Percentiles rank a stretch among this genome's conserved stretches.
phyloP scores from a whole-genome alignment of 2,797 vertebrate genomes.

The Chromobotia macracanthus region DNA sequence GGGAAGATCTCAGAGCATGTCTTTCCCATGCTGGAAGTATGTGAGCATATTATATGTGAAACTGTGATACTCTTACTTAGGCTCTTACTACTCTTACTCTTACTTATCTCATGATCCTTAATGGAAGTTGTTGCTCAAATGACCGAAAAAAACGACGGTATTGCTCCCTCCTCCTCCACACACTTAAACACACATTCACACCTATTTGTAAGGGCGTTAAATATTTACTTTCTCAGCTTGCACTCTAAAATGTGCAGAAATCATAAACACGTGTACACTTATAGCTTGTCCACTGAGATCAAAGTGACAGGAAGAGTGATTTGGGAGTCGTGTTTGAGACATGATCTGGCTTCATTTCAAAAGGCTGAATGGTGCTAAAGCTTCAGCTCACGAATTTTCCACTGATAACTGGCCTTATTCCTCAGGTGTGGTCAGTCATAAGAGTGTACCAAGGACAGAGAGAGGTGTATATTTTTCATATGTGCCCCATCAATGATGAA shows the following conservation, averaged over 20 bases:
- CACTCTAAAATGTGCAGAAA: slow-evolving; percentile 39
- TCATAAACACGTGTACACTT: slow-evolving; percentile 50
- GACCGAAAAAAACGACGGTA: background rate
- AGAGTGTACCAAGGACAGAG: background rate
- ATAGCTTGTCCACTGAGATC: slow-evolving; percentile 65
- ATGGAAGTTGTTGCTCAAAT: slow-evolving; percentile 23
- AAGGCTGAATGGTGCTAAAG: slow-evolving; percentile 70
- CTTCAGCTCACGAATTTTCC: slow-evolving; percentile 67
- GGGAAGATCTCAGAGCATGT: slow-evolving; percentile 71
- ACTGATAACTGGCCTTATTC: slow-evolving; percentile 52
- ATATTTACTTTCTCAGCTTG: slow-evolving; percentile 37
- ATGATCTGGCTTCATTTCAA: slow-evolving; percentile 76
- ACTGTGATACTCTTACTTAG: slow-evolving; percentile 30
- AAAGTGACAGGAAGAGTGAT: slow-evolving; percentile 75
- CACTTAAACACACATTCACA: slow-evolving; percentile 33
- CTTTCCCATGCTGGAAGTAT: slow-evolving; percentile 67
- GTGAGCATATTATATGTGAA: slow-evolving; percentile 25
- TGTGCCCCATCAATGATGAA: background rate
- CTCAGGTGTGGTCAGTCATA: background rate
- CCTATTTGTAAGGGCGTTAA: slow-evolving; percentile 49
- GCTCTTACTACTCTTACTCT: no score
- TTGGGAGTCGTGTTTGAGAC: slow-evolving; percentile 76
- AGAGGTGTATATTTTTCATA: no score
- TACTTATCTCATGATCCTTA: slow-evolving; percentile 11
- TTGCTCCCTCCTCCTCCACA: background rate